Evolutionary conservation across 1,140 invertebrate species (phyloP), one percentile per base, ranked within the genome.

Genomic region (Drosophila busckii): DNA sequence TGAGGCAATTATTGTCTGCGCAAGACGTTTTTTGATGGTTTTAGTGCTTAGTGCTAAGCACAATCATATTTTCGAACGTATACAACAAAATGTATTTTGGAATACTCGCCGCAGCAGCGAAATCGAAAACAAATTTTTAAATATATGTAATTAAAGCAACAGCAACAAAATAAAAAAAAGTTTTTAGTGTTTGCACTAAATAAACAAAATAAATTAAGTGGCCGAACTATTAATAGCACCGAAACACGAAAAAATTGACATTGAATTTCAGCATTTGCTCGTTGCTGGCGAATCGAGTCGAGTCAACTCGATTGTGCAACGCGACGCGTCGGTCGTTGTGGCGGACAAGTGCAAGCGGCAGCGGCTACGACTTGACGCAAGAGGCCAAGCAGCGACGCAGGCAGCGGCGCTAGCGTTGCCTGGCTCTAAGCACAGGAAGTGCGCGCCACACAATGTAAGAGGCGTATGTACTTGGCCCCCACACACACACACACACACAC

Each of bases 131-230:
- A 62, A 62, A 61, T 50, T 61, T 34, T 61, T 48, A 35, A 58
- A 40, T 53, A 46, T 38, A 61, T 38, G 34, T 2, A 26, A 13
- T 10, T 29, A n/a, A n/a, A n/a, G n/a, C n/a, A n/a, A n/a, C n/a
- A n/a, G n/a, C n/a, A 23, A 32, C 25, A 31, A 31, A 34, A 58
- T 34, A 9, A 25, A 34, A 19, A 42, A 12, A 7, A 53, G 26
- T 22, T 34, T 35, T 8, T 34, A 45, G 17, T 31, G 42, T 45
- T 53, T 44, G 42, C 26, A 45, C 41, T 31, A 53, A 65, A 59
- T 71, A 80, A 80, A 80, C 73, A 80, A 55, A 65, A 64, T 68
- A 78, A 80, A 78, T 78, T 60, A 60, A 68, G 71, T 67, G 53
- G 34, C 41, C 40, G 29, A 10, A 42, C 68, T 78, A 78, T 80